Percentiles rank a stretch among this genome's conserved stretches.
phyloP scores from a whole-genome alignment of 2,888 invertebrate genomes.

The Eledona agricola region DNA sequence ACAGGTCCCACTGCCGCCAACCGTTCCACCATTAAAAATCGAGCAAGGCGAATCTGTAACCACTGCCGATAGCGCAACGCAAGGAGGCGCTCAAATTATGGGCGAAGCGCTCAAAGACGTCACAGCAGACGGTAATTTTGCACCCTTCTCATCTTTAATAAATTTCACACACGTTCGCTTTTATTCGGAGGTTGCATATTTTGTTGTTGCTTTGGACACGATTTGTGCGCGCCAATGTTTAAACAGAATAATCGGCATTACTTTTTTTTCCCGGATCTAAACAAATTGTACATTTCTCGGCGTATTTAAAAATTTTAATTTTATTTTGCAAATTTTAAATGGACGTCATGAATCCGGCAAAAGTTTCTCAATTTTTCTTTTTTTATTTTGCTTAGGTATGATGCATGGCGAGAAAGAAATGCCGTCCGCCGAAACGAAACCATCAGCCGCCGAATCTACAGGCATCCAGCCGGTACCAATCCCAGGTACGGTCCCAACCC shows the following conservation, averaged over 20 bases:
- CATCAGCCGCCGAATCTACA: constrained; percentile 40
- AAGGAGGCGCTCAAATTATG: constrained; percentile 2
- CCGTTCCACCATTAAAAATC: constrained; percentile 47
- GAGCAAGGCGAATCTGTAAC: constrained; percentile 24
- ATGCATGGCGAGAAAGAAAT: constrained; percentile 5
- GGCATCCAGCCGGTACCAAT: constrained; percentile 56
- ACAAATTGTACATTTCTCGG: not conserved
- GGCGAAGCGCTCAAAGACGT: constrained; percentile 18
- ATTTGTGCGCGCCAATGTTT: constrained; percentile 6
- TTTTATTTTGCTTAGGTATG: too few species aligned
- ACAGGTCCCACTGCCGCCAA: constrained; percentile 57
- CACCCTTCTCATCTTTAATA: not conserved
- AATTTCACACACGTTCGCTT: not conserved
- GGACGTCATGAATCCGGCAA: too few species aligned
- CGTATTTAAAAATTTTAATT: not conserved
- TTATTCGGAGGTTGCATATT: not conserved
- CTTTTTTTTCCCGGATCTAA: not conserved
- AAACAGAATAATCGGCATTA: not conserved
- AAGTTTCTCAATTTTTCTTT: too few species aligned
- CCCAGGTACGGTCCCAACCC: constrained; percentile 56
- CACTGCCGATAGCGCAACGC: constrained; percentile 12
- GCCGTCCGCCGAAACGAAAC: constrained; percentile 43
- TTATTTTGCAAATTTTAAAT: too few species aligned
- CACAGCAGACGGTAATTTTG: constrained; percentile 23
- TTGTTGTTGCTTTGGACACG: too few species aligned